A percentile compares a stretch with the other conserved stretches of the same genome.
phyloP scores from a whole-genome alignment of 2,113 vertebrate genomes.

The Mesoclemmys tuberculata region DNA sequence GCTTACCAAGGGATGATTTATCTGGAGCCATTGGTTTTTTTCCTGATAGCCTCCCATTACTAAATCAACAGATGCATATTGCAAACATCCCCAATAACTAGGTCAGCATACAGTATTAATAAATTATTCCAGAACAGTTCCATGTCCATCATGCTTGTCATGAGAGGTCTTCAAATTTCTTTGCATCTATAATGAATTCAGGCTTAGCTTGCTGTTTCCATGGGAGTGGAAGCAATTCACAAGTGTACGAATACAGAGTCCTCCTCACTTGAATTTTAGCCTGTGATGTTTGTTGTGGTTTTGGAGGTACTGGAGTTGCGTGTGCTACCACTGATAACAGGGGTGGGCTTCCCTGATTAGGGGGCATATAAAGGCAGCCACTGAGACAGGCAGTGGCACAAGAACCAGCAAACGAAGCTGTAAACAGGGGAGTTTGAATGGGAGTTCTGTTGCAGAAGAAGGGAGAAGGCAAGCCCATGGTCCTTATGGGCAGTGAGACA shows the following conservation, averaged over 20 bases:
- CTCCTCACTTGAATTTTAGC: neutral
- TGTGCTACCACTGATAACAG: too few species aligned
- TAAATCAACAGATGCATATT: neutral
- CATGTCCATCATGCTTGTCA: conserved; percentile 20
- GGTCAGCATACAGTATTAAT: too few species aligned
- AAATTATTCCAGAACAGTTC: neutral
- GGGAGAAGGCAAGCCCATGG: too few species aligned
- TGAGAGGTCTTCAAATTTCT: conserved; percentile 19
- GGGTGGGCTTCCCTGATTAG: too few species aligned
- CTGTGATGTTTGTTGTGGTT: neutral
- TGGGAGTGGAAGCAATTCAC: conserved; percentile 1
- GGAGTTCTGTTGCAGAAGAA: too few species aligned
- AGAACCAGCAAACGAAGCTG: too few species aligned
- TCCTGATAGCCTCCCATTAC: neutral
- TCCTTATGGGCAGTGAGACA: too few species aligned
- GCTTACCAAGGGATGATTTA: neutral
- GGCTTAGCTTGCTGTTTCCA: conserved; percentile 1
- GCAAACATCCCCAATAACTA: neutral
- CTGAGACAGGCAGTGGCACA: too few species aligned
- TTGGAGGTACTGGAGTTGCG: too few species aligned
- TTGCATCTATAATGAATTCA: conserved; percentile 35
- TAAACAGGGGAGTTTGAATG: too few species aligned
- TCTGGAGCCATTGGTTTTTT: neutral
- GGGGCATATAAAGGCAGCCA: too few species aligned
- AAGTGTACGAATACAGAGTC: neutral